Base-by-base conservation (phyloP, 2,888 invertebrate genomes). In the Epistrophella euchroma region DNA sequence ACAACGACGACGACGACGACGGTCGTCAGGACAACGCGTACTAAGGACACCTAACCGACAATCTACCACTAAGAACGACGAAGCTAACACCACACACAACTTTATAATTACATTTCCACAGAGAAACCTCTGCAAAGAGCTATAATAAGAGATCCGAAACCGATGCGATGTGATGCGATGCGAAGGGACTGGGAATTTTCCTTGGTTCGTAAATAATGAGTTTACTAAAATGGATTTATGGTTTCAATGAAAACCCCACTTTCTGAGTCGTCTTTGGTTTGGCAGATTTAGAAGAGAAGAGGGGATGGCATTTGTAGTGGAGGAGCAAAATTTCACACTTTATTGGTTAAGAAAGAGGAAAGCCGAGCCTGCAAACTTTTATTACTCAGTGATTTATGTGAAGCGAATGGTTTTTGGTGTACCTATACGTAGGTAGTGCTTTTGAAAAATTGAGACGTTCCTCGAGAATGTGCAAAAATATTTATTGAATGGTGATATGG, bases 221-320 rank as follows among this genome's bases (percentile, higher is more conserved):
- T 86, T 86, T 78, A 82, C 77, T 71, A 77, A 82, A 86, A 86
- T 82, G 82, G 86, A 86, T 86, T 86, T 86, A 86, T 86, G 86
- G 86, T 78, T 78, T 78, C 81, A 68, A 60, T 70, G 82, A 32
- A 64, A 86, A 73, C 56, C 73, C 68, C 22, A 28, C 25, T 19
- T 68, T 45, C 35, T 10, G 25, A 43, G 2, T 40, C 37, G 40
- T 28, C 43, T 10, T 37, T 40, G 43, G 22, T 35, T 52, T 17
- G 17, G n/a, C 17, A 50, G 28, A 17, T 32, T 52, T 66, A 32
- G 19, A 52, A 11, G 19, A 6, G 15, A 13, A 2, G 6, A 1
- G 9, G 4, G 37, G 22, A 37, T 37, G 47, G 66, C 45, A 45
- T 47, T 28, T 7, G 19, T 25, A 13, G 2, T 17, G 1, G n/a